Base-by-base conservation (phyloP, 2,797 vertebrate genomes). In the Pipistrellus pipistrellus region DNA sequence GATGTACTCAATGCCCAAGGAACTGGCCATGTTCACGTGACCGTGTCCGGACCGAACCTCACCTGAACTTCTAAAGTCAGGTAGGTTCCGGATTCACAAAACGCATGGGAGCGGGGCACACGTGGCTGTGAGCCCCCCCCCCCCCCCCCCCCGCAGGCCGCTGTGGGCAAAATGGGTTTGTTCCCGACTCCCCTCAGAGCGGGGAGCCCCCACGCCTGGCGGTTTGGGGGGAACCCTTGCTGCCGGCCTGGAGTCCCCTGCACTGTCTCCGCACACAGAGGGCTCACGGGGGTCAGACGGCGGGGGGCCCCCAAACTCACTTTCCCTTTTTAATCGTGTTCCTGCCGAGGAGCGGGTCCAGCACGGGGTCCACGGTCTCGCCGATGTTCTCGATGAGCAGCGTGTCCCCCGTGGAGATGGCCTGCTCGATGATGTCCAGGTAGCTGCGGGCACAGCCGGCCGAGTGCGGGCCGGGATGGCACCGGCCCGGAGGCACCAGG, bases 291-390 rank as follows among this genome's bases (percentile, higher is more conserved):
- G 53, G 53, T 10, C 53, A 10, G 53, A 10, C 21, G 3, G 6
- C 1, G 2, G 55, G 8, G 14, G 0, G 1, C 6, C 0, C 4
- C 1, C 4, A 9, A 2, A 93, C 98, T 96, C 90, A 98, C 98
- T 81, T 98, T 84, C 98, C 98, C 97, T 98, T 98, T 90, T 98
- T 98, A 84, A 97, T 97, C 0, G 98, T 99, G 97, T 98, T 98
- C 95, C 98, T 98, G 96, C 98, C 98, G 71, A 99, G 97, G 35
- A 99, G 94, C 0, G 98, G 98, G 38, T 98, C 98, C 80, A 99
- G 97, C 92, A 99, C 98, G 0, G 98, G 98, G 44, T 98, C 98
- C 80, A 98, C 80, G 0, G 97, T 98, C 89, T 98, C 98, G 0
- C 98, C 97, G 0, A 98, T 96, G 30, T 98, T 98, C 97, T 98